Percentiles rank a stretch among this genome's conserved stretches.
Evolutionary conservation across 2,113 vertebrate species (phyloP).

Genomic region (Nothocercus julius): DNA sequence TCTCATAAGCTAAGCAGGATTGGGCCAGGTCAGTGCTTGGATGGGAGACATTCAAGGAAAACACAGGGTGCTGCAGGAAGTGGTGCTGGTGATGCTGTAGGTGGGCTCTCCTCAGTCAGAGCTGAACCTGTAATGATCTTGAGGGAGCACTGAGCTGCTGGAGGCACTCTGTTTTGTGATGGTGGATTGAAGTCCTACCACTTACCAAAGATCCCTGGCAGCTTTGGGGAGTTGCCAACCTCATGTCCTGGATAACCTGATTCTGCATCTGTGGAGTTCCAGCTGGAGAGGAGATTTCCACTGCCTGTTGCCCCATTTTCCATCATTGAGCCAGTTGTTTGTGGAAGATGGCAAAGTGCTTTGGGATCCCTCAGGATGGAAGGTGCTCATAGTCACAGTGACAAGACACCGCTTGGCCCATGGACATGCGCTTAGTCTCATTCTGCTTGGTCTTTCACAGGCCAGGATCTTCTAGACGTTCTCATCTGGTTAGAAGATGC

Average conservation of each 20-base stretch:
- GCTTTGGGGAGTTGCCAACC: constrained; percentile 41
- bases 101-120: constrained; percentile 61
- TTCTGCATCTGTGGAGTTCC: constrained; percentile 36
- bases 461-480: background rate
- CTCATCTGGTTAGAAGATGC: background rate
- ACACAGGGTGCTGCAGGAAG: constrained; percentile 63
- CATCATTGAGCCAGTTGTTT: constrained; percentile 19
- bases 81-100: constrained; percentile 68
- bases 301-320: constrained; percentile 52
- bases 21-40: constrained; percentile 70
- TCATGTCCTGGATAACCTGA: background rate
- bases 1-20: constrained; percentile 65
- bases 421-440: background rate
- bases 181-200: constrained; percentile 28
- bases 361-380: constrained; percentile 62
- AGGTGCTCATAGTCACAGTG: background rate
- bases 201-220: background rate
- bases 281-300: constrained; percentile 52
- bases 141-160: constrained; percentile 38
- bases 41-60: constrained; percentile 63
- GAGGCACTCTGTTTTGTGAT: constrained; percentile 8
- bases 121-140: constrained; percentile 19
- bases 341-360: constrained; percentile 65
- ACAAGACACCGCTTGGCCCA: constrained; percentile 28
- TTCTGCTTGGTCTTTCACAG: background rate